Conservation (phyloP, 1,140 invertebrate genomes). For the Brachionus rubens region DNA sequence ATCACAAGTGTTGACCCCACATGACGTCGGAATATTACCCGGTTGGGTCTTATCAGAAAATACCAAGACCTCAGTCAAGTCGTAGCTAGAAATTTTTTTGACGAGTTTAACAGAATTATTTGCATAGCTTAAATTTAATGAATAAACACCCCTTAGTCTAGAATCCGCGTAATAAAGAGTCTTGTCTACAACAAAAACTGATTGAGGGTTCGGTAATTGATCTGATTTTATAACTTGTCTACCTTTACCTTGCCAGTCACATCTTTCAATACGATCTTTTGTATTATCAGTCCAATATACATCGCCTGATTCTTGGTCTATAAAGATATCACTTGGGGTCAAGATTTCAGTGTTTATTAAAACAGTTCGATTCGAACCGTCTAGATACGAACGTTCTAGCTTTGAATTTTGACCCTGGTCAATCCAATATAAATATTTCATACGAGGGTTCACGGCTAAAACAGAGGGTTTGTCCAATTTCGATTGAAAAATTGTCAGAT, state of each 20-base stretch:
- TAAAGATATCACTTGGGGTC: constrained; percentile 83
- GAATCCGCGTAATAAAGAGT: constrained; percentile 72
- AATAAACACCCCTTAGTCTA: constrained; percentile 64
- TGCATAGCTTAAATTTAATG: constrained; percentile 44
- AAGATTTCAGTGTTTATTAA: constrained; percentile 84
- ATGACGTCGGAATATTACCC: not conserved
- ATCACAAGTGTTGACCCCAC: constrained; percentile 65
- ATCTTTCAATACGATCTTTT: constrained; percentile 82
- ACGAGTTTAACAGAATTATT: constrained; percentile 14
- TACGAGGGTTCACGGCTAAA: constrained; percentile 84
- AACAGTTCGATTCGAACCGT: constrained; percentile 80
- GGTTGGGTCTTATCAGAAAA: not conserved
- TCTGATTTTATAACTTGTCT: constrained; percentile 31
- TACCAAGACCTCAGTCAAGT: not conserved
- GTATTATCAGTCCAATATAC: constrained; percentile 96
- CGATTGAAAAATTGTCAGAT: not conserved
- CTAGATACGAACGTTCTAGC: constrained; percentile 82
- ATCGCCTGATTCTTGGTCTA: constrained; percentile 88
- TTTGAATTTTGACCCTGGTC: constrained; percentile 94
- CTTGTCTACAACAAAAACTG: not conserved
- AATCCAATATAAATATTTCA: constrained; percentile 84
- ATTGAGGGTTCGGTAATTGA: not conserved
- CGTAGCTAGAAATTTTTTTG: constrained; percentile 5
- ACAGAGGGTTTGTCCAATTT: constrained; percentile 77
- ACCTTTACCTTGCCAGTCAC: constrained; percentile 53